Evolutionary conservation across 2,888 invertebrate genomes (phyloP).

Genomic region (Tiliacea aurago): DNA sequence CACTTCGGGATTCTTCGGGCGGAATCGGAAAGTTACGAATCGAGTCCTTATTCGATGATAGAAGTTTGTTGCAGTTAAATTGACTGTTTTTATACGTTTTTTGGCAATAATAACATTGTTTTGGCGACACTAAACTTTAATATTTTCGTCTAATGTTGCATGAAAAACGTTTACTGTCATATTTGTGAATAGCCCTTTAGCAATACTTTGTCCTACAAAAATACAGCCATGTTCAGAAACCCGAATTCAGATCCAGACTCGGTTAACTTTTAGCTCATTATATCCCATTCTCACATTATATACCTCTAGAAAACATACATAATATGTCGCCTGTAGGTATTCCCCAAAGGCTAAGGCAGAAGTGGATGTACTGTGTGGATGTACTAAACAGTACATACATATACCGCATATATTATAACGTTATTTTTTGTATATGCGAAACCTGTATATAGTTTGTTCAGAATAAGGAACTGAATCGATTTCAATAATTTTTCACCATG

Average conservation of each 20-base stretch:
- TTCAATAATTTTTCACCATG: too few species aligned
- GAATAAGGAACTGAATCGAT: too few species aligned
- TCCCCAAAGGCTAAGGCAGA: too few species aligned
- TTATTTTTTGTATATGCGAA: too few species aligned
- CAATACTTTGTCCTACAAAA: background rate
- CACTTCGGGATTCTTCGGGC: constrained; percentile 69
- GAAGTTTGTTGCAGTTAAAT: constrained; percentile 57
- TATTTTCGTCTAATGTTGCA: constrained; percentile 20
- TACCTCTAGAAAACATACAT: background rate
- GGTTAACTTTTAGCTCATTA: background rate
- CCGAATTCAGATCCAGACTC: background rate
- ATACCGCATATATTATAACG: too few species aligned
- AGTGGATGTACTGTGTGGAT: too few species aligned
- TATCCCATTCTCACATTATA: too few species aligned
- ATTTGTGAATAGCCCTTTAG: background rate
- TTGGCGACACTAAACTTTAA: constrained; percentile 29
- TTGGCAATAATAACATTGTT: constrained; percentile 52
- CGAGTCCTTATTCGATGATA: constrained; percentile 44
- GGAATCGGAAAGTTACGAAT: constrained; percentile 65
- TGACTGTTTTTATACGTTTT: constrained; percentile 52
- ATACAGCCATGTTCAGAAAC: background rate
- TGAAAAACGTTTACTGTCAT: constrained; percentile 2
- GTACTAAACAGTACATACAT: too few species aligned
- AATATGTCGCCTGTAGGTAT: too few species aligned
- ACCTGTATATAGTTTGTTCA: too few species aligned